A percentile compares a stretch with the other conserved stretches of the same genome.
Conservation (phyloP, 2,113 vertebrate species). For the Corythaeola cristata region DNA sequence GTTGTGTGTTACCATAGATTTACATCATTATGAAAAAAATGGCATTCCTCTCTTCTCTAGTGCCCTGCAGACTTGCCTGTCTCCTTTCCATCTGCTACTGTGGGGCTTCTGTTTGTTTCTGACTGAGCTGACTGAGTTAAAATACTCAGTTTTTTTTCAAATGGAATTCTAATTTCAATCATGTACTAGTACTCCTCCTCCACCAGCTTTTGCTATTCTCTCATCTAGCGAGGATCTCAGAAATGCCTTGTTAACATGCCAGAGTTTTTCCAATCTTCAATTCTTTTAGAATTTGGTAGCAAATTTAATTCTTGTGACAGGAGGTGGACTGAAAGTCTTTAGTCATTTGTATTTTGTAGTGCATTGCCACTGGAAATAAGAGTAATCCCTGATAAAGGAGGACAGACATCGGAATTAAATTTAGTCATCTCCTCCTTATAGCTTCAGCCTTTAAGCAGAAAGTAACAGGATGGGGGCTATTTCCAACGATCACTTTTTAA, state of each 20-base stretch:
- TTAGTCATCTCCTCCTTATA: background rate
- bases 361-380: background rate
- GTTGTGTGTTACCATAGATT: background rate
- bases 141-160: background rate
- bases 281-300: background rate
- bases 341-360: background rate
- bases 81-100: background rate
- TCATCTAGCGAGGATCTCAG: background rate
- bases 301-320: background rate
- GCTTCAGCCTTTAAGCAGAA: background rate
- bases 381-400: background rate
- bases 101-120: background rate
- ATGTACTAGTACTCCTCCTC: background rate
- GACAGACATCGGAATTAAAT: background rate
- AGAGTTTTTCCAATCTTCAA: background rate
- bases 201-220: background rate
- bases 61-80: background rate
- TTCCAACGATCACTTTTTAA: background rate
- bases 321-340: background rate
- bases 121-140: background rate
- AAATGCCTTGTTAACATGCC: background rate
- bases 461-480: background rate
- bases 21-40: background rate
- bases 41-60: background rate
- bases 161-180: background rate